Conservation (phyloP, 2,113 vertebrate genomes). For the Prunella fulvescens region DNA sequence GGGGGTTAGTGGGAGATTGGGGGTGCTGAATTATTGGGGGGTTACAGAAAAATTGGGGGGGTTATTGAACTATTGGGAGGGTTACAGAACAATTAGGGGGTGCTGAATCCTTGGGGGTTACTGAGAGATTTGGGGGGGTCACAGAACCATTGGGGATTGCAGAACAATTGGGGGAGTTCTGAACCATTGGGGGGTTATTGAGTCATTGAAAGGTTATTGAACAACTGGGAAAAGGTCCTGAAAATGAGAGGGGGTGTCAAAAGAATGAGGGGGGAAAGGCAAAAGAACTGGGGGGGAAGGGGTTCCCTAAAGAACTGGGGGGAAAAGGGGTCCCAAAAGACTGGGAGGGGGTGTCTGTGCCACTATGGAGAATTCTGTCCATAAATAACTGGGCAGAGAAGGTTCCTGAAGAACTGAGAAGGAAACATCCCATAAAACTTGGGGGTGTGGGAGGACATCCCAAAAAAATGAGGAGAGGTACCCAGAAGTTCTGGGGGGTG, state of each 20-base stretch:
- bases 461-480: not conserved
- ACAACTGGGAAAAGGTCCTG: too few relatives aligned
- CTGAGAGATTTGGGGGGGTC: too few relatives aligned
- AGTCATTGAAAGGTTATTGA: not conserved
- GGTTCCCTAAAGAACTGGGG: too few relatives aligned
- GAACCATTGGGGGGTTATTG: not conserved
- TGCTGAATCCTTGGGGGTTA: too few relatives aligned
- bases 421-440: rapidly evolving
- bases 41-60: not conserved
- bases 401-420: rapidly evolving
- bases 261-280: not conserved
- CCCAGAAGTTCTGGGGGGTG: too few relatives aligned
- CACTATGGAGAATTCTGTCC: rapidly evolving
- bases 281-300: too few relatives aligned
- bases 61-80: not conserved
- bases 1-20: not conserved
- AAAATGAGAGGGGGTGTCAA: not conserved
- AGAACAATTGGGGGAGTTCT: rapidly evolving
- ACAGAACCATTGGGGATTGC: too few relatives aligned
- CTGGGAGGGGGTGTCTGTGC: rapidly evolving
- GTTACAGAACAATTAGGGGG: too few relatives aligned
- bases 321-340: too few relatives aligned
- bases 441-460: rapidly evolving
- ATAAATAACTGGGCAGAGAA: rapidly evolving
- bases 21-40: not conserved